Evolutionary conservation across 2,797 vertebrate species (phyloP).

Genomic region (Lepus oiostolus): DNA sequence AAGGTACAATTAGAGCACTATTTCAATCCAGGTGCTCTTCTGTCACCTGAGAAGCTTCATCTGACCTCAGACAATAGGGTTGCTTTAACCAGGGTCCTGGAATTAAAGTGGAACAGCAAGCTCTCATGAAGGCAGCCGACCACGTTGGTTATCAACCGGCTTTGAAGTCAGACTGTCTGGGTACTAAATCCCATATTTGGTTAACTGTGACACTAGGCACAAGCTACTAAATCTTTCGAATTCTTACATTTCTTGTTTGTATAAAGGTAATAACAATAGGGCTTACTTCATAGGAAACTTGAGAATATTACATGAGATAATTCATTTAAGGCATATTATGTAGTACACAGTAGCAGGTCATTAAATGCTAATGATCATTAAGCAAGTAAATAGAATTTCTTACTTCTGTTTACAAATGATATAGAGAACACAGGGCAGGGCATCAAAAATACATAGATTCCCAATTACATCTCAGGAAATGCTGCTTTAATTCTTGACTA

Average conservation of each 20-base stretch:
- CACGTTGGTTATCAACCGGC: fast-evolving
- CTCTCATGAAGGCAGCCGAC: not conserved
- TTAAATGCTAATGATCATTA: not conserved
- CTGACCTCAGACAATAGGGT: not conserved
- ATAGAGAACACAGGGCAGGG: not conserved
- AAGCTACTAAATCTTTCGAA: not conserved
- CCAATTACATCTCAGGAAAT: not conserved
- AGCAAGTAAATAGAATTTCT: not conserved
- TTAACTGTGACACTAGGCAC: not conserved
- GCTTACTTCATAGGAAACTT: not conserved
- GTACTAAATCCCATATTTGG: not conserved
- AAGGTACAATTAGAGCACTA: too few relatives aligned
- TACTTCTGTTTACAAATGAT: not conserved
- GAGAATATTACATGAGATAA: not conserved
- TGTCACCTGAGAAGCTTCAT: not conserved
- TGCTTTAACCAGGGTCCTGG: not conserved
- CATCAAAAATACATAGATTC: not conserved
- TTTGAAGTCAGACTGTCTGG: not conserved
- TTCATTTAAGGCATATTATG: not conserved
- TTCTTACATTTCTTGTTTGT: not conserved
- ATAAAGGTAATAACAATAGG: not conserved
- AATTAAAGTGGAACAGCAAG: not conserved
- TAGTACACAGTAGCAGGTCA: not conserved
- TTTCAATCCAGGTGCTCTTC: not conserved
- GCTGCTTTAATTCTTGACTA: not conserved